Conservation (phyloP, 2,113 vertebrate species). For the Syrrhaptes paradoxus region DNA sequence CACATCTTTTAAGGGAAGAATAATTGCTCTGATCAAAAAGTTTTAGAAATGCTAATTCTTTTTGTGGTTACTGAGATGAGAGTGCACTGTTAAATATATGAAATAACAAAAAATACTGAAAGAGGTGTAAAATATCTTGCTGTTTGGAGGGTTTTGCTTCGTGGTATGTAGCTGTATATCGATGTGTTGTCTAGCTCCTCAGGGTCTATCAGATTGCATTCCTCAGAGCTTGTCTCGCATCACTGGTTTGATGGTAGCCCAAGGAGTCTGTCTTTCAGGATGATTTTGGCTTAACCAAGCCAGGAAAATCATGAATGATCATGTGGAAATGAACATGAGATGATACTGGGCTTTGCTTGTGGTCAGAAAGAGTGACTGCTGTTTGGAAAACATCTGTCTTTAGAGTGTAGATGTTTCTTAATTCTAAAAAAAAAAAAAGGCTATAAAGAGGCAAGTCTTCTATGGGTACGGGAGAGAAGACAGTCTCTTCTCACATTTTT, state of each 20-base stretch:
- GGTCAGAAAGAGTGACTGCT: background rate
- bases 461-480: background rate
- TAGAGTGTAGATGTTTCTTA: background rate
- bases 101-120: background rate
- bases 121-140: background rate
- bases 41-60: constrained; percentile 36
- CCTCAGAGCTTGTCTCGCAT: background rate
- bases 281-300: background rate
- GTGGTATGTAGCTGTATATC: background rate
- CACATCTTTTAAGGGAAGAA: background rate
- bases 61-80: background rate
- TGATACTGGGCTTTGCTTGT: background rate
- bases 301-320: background rate
- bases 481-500: background rate
- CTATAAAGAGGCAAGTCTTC: background rate
- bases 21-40: constrained; percentile 36
- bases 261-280: background rate
- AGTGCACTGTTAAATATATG: background rate
- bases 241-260: background rate
- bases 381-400: background rate
- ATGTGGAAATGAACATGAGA: background rate
- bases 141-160: background rate
- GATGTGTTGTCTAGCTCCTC: background rate
- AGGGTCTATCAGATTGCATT: background rate
- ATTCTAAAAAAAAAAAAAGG: background rate